These are phyloP conservation scores for Microctenopoma steveboyesi DNA, from an alignment of 2,797 vertebrate genomes.

Conservation along the genomic window DNA sequence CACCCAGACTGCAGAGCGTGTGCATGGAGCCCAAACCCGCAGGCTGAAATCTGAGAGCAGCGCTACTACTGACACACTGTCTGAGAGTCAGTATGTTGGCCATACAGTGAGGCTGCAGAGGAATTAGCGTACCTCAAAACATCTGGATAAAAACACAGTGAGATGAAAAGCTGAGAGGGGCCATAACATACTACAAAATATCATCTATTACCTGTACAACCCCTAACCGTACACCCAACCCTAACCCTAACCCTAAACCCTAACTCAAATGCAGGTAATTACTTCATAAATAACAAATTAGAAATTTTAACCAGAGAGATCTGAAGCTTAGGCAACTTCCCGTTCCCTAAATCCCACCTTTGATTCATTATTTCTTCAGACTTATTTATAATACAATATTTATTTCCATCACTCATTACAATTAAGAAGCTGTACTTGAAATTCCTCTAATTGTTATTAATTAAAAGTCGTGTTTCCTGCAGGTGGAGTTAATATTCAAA, in stretches of 20 bases:
- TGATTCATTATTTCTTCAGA: too few species aligned
- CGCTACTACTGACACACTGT: conserved; percentile 40
- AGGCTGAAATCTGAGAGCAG: conserved; percentile 50
- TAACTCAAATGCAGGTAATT: neutral
- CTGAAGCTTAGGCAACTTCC: too few species aligned
- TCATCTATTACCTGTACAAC: too few species aligned
- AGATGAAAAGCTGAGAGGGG: neutral
- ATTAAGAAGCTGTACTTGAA: conserved; percentile 7
- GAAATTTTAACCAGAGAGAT: too few species aligned
- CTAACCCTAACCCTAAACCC: too few species aligned
- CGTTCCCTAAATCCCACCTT: neutral
- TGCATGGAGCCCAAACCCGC: conserved; percentile 36
- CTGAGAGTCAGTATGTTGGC: conserved; percentile 41
- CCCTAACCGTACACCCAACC: too few species aligned
- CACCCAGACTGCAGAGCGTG: conserved; percentile 54
- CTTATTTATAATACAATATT: too few species aligned
- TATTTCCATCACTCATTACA: conserved; percentile 3
- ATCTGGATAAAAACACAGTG: neutral
- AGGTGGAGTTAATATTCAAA: neutral
- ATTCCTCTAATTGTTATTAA: conserved; percentile 1
- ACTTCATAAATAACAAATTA: neutral
- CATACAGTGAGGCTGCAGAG: conserved; percentile 34
- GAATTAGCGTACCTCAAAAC: conserved; percentile 13
- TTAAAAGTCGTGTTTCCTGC: neutral
- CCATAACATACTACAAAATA: neutral